Base-by-base conservation (phyloP, 2,797 vertebrate genomes). In the Poeciliopsis gracilis region DNA sequence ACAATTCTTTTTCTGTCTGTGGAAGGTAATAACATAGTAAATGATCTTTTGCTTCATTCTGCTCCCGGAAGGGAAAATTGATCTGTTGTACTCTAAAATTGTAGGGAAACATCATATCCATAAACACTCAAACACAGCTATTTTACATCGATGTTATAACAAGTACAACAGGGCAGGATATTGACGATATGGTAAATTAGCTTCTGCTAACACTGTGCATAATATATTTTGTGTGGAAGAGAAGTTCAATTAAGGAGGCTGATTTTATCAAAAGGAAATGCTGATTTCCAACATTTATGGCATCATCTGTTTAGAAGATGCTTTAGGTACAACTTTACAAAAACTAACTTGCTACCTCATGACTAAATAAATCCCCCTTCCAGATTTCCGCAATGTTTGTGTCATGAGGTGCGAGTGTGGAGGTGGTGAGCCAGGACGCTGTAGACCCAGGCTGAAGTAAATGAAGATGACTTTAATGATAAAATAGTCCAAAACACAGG, bases 11-110 rank as follows among this genome's bases (percentile, higher is more conserved):
- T 88, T 90, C 91, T 85, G 81, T 93, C 90, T 88, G 77, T 80
- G 86, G 85, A 89, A 94, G 89, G 95, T 95, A 96, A 96, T 95
- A 96, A 95, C 91, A 94, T 93, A 94, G 86, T 75, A 91, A 95
- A 95, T 93, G 92, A 93, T 93, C 83, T 87, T 92, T 93, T 90
- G 87, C 85, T 93, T 94, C 90, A 86, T 91, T 94, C 85, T 80
- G 87, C 85, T 92, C 87, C 90, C 89, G 91, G 90, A 91, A 89
- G 90, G 89, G 88, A 90, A 93, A 93, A 94, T 95, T 90, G 92
- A 94, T 95, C 94, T 93, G 90, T 91, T 90, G 88, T 83, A 6
- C 77, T 59, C 72, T 76, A 79, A 92, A 89, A 92, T 83, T 91
- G 91, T 89, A 84, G 71, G 87, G 78, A 89, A 87, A 92, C 92